These are phyloP conservation scores for Germaria angustata DNA, from an alignment of 2,888 invertebrate genomes.

Conservation along the genomic window DNA sequence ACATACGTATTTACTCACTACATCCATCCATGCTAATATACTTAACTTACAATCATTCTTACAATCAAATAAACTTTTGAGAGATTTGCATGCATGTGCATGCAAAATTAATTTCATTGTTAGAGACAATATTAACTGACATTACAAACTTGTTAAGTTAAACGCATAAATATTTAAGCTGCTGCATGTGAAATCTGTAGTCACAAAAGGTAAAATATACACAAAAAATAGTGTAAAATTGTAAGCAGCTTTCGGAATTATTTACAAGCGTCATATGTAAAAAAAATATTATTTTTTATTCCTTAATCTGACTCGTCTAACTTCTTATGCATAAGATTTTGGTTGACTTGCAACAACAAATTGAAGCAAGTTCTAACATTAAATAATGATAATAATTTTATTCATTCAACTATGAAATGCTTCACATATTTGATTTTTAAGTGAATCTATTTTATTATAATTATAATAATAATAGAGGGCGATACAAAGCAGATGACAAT, in stretches of 20 bases:
- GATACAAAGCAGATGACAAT: no score
- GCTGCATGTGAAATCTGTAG: neutral
- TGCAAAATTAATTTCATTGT: conserved; percentile 57
- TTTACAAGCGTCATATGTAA: neutral
- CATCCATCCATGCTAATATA: neutral
- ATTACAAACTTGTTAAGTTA: conserved; percentile 34
- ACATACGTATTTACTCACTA: neutral
- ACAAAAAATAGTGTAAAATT: neutral
- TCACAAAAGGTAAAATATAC: neutral
- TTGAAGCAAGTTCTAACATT: no score
- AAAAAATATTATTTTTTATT: neutral
- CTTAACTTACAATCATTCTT: neutral
- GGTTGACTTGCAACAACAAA: neutral
- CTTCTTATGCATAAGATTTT: neutral
- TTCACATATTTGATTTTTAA: no score
- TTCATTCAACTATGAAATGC: no score
- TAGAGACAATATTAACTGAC: conserved; percentile 44
- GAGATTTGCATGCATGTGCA: conserved; percentile 42
- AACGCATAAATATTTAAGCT: conserved; percentile 43
- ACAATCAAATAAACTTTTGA: conserved; percentile 19
- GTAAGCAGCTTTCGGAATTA: neutral
- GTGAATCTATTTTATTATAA: no score
- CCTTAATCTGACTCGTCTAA: neutral
- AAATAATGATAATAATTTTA: no score
- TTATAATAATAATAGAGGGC: no score